Conservation (phyloP, 2,888 invertebrate species). For the Orthonevra nobilis region DNA sequence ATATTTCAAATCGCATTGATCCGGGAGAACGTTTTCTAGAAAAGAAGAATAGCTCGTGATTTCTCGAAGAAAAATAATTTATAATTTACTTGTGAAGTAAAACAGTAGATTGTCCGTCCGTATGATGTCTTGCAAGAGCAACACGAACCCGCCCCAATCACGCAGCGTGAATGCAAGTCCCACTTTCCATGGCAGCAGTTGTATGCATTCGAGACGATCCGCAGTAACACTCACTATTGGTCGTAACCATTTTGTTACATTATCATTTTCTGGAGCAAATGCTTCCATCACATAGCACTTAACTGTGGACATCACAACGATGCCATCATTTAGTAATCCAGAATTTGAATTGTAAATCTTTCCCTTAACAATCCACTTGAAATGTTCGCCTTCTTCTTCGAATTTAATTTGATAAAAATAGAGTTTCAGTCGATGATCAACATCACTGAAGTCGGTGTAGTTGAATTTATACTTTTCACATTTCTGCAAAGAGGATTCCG, state of each 20-base stretch:
- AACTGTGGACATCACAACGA: slow-evolving; percentile 81
- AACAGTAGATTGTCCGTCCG: slow-evolving; percentile 81
- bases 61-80: neutral
- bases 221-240: slow-evolving; percentile 80
- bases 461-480: slow-evolving; percentile 80
- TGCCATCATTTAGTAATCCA: slow-evolving; percentile 79
- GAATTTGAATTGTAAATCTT: slow-evolving; percentile 79
- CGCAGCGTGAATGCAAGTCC: slow-evolving; percentile 81
- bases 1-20: slow-evolving; percentile 77
- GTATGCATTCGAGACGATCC: slow-evolving; percentile 80
- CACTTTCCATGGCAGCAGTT: slow-evolving; percentile 82
- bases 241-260: slow-evolving; percentile 82
- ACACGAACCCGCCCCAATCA: slow-evolving; percentile 77
- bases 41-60: slow-evolving; percentile 33
- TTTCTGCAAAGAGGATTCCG: slow-evolving; percentile 73
- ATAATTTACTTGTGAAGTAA: slow-evolving; percentile 80
- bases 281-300: slow-evolving; percentile 82
- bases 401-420: slow-evolving; percentile 82
- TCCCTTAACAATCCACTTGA: slow-evolving; percentile 81
- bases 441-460: slow-evolving; percentile 81
- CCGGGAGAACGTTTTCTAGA: slow-evolving; percentile 79
- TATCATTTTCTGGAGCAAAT: slow-evolving; percentile 81
- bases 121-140: slow-evolving; percentile 81
- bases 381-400: slow-evolving; percentile 81
- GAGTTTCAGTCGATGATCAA: slow-evolving; percentile 83